Conservation (phyloP, 2,888 invertebrate species). For the Poecilobothrus nobilitatus region DNA sequence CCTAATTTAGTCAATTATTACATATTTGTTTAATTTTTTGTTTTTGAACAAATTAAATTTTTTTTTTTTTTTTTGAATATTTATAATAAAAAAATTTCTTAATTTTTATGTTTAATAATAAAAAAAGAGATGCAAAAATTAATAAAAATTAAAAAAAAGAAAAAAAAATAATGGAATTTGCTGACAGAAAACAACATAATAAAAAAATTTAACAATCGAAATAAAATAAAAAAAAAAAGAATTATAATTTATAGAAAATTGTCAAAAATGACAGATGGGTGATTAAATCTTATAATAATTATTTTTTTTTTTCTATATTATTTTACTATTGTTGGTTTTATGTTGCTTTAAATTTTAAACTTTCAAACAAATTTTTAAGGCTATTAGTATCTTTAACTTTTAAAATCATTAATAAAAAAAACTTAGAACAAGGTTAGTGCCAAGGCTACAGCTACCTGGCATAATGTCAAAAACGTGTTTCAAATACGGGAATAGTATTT, state of each 20-base stretch:
- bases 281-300: neutral
- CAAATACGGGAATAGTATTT: neutral
- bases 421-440: neutral
- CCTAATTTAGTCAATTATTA: too few species aligned
- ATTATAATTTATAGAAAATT: neutral
- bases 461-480: neutral
- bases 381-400: neutral
- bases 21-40: too few species aligned
- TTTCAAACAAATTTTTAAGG: neutral
- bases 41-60: too few species aligned
- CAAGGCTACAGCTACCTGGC: neutral
- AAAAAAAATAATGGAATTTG: too few species aligned
- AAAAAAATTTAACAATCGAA: too few species aligned
- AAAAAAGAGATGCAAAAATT: too few species aligned
- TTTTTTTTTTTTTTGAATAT: too few species aligned
- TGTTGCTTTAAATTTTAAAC: too few species aligned
- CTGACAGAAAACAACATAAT: too few species aligned
- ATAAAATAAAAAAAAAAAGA: neutral
- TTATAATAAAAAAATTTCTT: too few species aligned
- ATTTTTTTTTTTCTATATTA: neutral
- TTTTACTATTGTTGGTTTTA: neutral
- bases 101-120: too few species aligned
- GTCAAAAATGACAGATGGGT: neutral
- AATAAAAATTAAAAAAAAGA: too few species aligned
- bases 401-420: neutral